These are phyloP conservation scores for Mactromeris polynyma DNA, from an alignment of 2,888 invertebrate species.

Conservation along the genomic window DNA sequence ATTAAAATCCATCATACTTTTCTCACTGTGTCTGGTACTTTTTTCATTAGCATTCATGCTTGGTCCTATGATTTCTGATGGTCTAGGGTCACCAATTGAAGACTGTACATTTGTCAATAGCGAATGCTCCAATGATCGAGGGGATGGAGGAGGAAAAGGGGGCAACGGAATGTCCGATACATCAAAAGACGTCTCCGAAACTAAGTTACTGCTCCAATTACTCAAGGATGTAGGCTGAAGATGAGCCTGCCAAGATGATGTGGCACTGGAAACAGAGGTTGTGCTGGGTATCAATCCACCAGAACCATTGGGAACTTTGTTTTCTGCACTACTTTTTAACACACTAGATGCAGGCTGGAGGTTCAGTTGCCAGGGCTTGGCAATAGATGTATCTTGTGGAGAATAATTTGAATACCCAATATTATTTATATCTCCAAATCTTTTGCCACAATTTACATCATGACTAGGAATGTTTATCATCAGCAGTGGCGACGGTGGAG, in stretches of 20 bases:
- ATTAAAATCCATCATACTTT: not conserved
- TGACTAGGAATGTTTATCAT: not conserved
- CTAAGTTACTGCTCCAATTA: not conserved
- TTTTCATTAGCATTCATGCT: not conserved
- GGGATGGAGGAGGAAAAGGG: not conserved
- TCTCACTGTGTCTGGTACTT: not conserved
- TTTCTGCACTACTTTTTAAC: not conserved
- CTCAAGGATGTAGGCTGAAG: not conserved
- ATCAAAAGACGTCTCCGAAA: not conserved
- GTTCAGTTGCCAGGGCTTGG: not conserved
- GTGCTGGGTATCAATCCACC: not conserved
- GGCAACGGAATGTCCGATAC: not conserved
- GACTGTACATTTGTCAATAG: not conserved
- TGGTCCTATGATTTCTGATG: not conserved
- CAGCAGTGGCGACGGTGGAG: not conserved
- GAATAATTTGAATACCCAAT: not conserved
- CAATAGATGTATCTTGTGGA: not conserved
- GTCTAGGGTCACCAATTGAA: not conserved
- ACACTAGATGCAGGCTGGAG: not conserved
- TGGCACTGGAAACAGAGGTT: not conserved
- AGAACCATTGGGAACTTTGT: not conserved
- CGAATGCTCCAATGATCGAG: not conserved
- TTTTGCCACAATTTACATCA: not conserved
- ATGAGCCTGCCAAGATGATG: not conserved
- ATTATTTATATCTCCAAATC: not conserved